phyloP scores from a whole-genome alignment of 2,113 vertebrate species.

The Aspidoscelis tigris region DNA sequence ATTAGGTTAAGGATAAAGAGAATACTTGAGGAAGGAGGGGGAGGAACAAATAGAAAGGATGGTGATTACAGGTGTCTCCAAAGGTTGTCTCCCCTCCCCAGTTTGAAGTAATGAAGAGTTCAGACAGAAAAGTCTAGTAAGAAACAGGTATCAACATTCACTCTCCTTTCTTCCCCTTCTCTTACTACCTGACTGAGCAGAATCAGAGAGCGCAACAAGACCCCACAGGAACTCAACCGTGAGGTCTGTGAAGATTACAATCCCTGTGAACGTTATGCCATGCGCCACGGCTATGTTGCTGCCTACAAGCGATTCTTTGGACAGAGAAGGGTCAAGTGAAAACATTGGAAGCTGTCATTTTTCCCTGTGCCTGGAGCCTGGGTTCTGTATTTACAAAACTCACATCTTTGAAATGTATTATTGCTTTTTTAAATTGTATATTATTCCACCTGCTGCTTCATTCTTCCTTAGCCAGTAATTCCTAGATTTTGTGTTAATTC shows the following conservation, averaged over 20 bases:
- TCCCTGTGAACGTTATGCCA: conserved; percentile 82
- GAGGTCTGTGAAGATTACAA: conserved; percentile 89
- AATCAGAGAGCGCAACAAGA: conserved; percentile 75
- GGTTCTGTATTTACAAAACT: conserved; percentile 42
- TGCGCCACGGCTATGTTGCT: conserved; percentile 73
- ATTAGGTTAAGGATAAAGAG: too few species aligned
- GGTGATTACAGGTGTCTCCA: too few species aligned
- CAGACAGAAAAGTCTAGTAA: not conserved
- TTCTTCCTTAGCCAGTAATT: conserved; percentile 53
- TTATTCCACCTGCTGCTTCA: conserved; percentile 59
- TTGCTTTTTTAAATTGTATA: conserved; percentile 65
- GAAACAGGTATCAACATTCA: not conserved
- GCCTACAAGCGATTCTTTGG: conserved; percentile 86
- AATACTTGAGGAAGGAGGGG: too few species aligned
- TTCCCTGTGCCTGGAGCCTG: conserved; percentile 50
- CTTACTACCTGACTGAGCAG: conserved; percentile 54
- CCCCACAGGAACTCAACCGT: conserved; percentile 76
- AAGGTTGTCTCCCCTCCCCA: too few species aligned
- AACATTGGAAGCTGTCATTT: not conserved
- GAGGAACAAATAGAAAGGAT: too few species aligned
- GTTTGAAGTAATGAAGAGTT: not conserved
- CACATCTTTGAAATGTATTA: conserved; percentile 64
- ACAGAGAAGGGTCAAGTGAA: conserved; percentile 61
- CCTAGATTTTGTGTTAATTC: conserved; percentile 52
- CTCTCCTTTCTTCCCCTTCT: not conserved